Base-by-base conservation (phyloP, 2,888 invertebrate species). In the Pristionchus arcanus region DNA sequence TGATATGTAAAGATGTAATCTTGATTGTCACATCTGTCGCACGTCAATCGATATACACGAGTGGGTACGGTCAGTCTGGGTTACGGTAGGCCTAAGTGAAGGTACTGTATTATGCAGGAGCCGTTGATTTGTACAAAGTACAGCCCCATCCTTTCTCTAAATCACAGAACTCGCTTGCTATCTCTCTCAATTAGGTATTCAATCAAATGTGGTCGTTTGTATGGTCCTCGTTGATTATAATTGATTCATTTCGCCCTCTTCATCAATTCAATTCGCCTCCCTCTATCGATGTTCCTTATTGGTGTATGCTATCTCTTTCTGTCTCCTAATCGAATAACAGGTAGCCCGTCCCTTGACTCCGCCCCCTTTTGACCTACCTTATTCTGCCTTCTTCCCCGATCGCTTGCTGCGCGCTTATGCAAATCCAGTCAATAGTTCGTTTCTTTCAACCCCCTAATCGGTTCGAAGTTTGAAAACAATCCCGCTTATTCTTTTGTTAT, bases 301-400 rank as follows among this genome's bases (percentile, higher is more conserved):
- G 84, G 84, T 85, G 55, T 85, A 85, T 85, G 84, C 84, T 83
- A 83, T 83, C 83, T 85, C 84, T 85, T 85, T 85, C 84, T 85
- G 59, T 85, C 83, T 83, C 84, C 31, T 34, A 85, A 7, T 59
- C 25, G 25, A 25, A 34, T 25, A 59, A 85, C 84, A 85, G 84
- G 84, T 85, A 85, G 84, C 84, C 34, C 49, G 25, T 28, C 49
- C 31, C 84, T 19, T 85, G 63, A 28, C 21, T 85, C 16, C 59
- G 19, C 19, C 84, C 74, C 1, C 68, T 25, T 59, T 59, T 59
- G 59, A 31, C 31, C 31, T 68, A 68, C 68, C 68, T 37, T 74
- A 74, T 74, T 31, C 31, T 74, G 81, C 42, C 71, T 81, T 49
- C 15, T n/a, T 49, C 15, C n/a, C 42, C 81, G n/a, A n/a, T 21